Percentiles rank a stretch among this genome's conserved stretches.
Conservation (phyloP, 2,797 vertebrate species). For the Huso huso region DNA sequence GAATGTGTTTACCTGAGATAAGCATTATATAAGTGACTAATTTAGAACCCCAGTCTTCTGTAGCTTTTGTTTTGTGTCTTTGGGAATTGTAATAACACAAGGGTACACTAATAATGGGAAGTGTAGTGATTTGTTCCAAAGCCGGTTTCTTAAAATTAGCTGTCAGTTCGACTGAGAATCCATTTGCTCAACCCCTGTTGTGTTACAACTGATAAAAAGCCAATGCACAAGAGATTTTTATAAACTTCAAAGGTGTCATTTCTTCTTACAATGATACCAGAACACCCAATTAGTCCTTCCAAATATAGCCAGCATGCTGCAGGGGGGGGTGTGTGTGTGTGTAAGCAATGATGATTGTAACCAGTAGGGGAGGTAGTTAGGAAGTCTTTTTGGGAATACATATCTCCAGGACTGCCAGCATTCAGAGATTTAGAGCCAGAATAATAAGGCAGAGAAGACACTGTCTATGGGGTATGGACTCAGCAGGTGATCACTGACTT, state of each 20-base stretch:
- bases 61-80: not conserved
- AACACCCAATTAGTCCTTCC: slow-evolving; percentile 75
- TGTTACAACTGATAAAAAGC: slow-evolving; percentile 55
- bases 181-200: slow-evolving; percentile 50
- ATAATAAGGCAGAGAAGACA: slow-evolving; percentile 65
- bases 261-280: slow-evolving; percentile 60
- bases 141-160: slow-evolving; percentile 41
- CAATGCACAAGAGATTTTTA: slow-evolving; percentile 56
- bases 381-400: slow-evolving; percentile 54
- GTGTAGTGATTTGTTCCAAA: slow-evolving; percentile 32
- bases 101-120: slow-evolving; percentile 24
- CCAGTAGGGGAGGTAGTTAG: slow-evolving; percentile 57
- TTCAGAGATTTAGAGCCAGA: slow-evolving; percentile 46
- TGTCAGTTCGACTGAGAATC: slow-evolving; percentile 40
- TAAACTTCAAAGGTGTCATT: slow-evolving; percentile 63
- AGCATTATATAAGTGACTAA: not conserved
- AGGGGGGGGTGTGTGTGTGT: slow-evolving; percentile 39
- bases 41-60: not conserved
- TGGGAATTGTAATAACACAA: slow-evolving; percentile 8
- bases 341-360: slow-evolving; percentile 54
- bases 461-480: slow-evolving; percentile 59
- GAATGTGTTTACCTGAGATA: not conserved
- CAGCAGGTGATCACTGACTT: slow-evolving; percentile 53
- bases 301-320: slow-evolving; percentile 58
- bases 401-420: slow-evolving; percentile 51